Evolutionary conservation across 2,888 invertebrate species (phyloP).

Genomic region (Epicampocera succincta): DNA sequence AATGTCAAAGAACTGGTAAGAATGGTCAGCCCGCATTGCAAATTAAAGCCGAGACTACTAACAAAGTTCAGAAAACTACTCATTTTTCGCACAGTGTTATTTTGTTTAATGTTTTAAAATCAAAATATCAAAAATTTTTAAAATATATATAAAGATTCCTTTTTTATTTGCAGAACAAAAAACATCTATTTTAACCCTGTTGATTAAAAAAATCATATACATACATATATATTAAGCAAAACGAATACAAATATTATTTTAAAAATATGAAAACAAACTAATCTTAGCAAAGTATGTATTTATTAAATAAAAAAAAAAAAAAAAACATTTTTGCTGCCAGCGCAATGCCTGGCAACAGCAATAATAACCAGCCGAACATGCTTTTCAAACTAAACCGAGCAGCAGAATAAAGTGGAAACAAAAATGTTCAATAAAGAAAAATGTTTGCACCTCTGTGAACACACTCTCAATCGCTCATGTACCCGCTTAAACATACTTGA

Average conservation of each 20-base stretch:
- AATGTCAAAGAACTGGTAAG: too few relatives aligned
- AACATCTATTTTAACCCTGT: too few relatives aligned
- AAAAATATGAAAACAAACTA: slow-evolving; percentile 39
- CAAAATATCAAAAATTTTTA: too few relatives aligned
- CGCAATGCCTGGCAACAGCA: slow-evolving; percentile 11
- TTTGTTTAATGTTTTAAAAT: too few relatives aligned
- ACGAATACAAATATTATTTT: neutral
- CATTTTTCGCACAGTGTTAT: too few relatives aligned
- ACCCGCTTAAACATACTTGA: slow-evolving; percentile 55
- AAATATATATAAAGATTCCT: too few relatives aligned
- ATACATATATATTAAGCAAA: neutral
- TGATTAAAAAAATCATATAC: slow-evolving; percentile 5
- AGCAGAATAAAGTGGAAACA: slow-evolving; percentile 6
- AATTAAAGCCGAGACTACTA: too few relatives aligned
- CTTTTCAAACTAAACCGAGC: slow-evolving; percentile 18
- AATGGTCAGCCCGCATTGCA: too few relatives aligned
- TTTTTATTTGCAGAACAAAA: too few relatives aligned
- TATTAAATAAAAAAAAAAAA: slow-evolving; percentile 24
- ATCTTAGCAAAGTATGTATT: slow-evolving; percentile 30
- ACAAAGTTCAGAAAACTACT: too few relatives aligned
- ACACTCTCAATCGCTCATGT: neutral
- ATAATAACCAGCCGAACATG: neutral
- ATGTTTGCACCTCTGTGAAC: slow-evolving; percentile 46
- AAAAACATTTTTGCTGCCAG: slow-evolving; percentile 20
- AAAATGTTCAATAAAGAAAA: slow-evolving; percentile 45